Evolutionary conservation across 2,888 invertebrate species (phyloP), one percentile per base, ranked within the genome.

Genomic region (Aspidiotus destructor): DNA sequence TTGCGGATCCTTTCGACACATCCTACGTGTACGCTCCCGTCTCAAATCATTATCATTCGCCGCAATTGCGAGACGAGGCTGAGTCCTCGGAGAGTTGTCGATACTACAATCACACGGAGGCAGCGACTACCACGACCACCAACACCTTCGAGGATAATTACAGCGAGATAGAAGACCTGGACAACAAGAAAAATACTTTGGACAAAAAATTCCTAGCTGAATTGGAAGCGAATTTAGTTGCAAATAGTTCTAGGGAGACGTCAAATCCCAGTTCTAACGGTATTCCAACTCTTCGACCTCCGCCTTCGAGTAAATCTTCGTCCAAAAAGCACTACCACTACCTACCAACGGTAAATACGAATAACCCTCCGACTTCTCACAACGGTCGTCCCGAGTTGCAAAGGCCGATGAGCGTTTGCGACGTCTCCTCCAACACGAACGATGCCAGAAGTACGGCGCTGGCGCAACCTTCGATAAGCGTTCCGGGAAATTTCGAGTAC

Each of bases 1-100:
- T 75, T 28, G 77, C 78, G 9, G 86, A 87, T 78, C 87, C 87
- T 0, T 87, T 87, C 73, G 87, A 87, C 73, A 87, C 87, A 0
- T 84, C 84, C 0, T 73, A 76, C 5, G 76, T 80, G 1, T 77
- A 77, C 9, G 62, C 48, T 6, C 44, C 52, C 7, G 40, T 60
- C 16, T 17, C 55, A 8, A 13, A 13, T 55, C 54, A 53, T 9
- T 65, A 58, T 13, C 58, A 65, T 41, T 58, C 54, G 15, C 28
- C 28, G 28, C 2, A 28, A 28, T 28, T 28, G 28, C 1, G 28
- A 28, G 40, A 28, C 65, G 58, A 57, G 40, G 8, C 58, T 7
- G 60, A 65, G 13, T 28, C 28, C 28, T 6, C 17, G 16, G 65
- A 65, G 40, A 41, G 15, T 68, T 13, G 57, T 11, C 10, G 48